These are phyloP conservation scores for Trichomalopsis sarcophagae DNA, from an alignment of 1,140 invertebrate species.

Conservation along the genomic window DNA sequence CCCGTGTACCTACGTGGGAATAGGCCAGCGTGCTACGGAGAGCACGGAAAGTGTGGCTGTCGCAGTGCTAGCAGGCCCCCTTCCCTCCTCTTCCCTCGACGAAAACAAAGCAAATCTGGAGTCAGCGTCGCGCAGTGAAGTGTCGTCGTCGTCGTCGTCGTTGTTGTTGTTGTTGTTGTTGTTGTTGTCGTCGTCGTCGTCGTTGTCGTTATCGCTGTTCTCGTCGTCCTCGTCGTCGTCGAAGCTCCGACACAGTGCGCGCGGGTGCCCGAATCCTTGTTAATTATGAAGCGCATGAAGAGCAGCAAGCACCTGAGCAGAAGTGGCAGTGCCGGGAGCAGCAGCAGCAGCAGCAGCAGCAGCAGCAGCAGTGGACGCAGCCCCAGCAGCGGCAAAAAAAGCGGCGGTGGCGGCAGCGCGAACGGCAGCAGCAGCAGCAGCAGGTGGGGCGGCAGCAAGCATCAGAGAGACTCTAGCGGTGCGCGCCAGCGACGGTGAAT, in stretches of 20 bases:
- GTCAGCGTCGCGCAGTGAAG: background rate
- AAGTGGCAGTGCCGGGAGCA: background rate
- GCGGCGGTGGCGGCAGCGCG: constrained; percentile 1
- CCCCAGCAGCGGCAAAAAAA: background rate
- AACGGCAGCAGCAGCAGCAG: constrained; percentile 3
- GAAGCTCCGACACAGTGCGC: background rate
- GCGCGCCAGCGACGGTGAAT: constrained; percentile 72
- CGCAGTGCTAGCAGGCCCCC: background rate
- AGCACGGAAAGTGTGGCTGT: background rate
- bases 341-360: constrained; percentile 23
- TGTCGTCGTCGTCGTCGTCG: background rate
- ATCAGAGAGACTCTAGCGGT: background rate
- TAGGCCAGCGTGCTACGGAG: constrained; percentile 5
- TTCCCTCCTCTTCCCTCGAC: background rate
- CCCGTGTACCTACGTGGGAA: background rate
- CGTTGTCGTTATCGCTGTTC: background rate
- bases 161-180: background rate
- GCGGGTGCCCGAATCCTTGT: constrained; percentile 16
- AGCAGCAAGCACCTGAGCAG: constrained; percentile 30
- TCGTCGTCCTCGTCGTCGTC: background rate
- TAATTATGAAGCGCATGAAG: constrained; percentile 72
- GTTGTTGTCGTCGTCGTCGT: background rate
- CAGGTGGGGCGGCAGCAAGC: constrained; percentile 2
- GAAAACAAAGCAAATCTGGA: background rate
- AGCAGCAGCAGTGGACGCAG: background rate